phyloP scores from a whole-genome alignment of 2,888 invertebrate genomes.

The Thymelicus acteon region DNA sequence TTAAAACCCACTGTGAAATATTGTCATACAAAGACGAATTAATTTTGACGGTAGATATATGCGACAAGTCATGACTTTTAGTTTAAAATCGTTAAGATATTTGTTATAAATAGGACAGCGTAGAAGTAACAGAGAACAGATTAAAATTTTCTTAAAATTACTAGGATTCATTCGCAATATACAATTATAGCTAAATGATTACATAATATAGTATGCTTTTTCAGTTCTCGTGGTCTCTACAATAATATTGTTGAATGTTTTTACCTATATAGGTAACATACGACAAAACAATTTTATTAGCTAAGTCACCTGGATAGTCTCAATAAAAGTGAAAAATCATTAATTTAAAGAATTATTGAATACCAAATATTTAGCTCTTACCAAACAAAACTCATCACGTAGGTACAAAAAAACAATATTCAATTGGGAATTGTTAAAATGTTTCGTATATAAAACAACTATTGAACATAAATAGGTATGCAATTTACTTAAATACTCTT shows the following conservation, averaged over 20 bases:
- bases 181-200: constrained; percentile 46
- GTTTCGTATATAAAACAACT: background rate
- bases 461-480: no score
- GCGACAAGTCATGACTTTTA: no score
- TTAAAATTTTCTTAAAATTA: constrained; percentile 69
- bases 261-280: background rate
- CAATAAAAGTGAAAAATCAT: no score
- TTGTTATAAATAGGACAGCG: background rate
- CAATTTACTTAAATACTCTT: no score
- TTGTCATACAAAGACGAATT: no score
- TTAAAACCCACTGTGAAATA: no score
- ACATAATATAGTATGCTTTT: background rate
- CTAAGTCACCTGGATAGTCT: no score
- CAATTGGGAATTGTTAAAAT: background rate
- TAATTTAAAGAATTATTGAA: no score
- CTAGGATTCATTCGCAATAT: constrained; percentile 78
- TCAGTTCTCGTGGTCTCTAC: background rate
- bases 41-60: no score
- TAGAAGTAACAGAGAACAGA: constrained; percentile 42
- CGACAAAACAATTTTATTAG: no score
- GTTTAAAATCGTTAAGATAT: background rate
- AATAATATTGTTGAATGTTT: background rate
- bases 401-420: background rate
- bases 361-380: no score
- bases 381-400: background rate